phyloP scores from a whole-genome alignment of 2,797 vertebrate species.

The Karalla daura region DNA sequence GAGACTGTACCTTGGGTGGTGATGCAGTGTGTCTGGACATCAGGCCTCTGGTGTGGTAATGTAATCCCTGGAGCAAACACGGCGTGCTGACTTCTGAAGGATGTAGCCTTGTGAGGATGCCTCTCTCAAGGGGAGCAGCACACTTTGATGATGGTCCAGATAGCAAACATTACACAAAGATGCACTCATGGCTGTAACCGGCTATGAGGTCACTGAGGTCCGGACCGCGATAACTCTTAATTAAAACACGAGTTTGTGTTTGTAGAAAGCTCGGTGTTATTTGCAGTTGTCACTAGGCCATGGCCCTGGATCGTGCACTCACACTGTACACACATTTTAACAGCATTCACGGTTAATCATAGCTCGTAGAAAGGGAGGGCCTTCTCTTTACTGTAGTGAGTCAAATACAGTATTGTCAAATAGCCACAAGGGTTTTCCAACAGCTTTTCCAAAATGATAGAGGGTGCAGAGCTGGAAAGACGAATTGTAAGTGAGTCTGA shows the following conservation, averaged over 20 bases:
- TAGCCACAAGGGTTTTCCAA: slow-evolving; percentile 24
- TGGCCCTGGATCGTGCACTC: too few species aligned
- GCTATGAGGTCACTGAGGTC: too few species aligned
- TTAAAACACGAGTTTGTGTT: too few species aligned
- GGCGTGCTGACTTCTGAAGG: slow-evolving; percentile 57
- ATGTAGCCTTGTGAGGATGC: slow-evolving; percentile 23
- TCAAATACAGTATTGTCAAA: slow-evolving; percentile 11
- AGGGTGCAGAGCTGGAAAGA: too few species aligned
- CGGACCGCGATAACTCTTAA: too few species aligned
- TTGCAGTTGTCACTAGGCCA: too few species aligned
- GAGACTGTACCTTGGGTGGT: slow-evolving; percentile 59
- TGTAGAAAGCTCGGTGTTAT: too few species aligned
- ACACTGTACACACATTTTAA: background rate
- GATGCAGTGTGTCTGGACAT: slow-evolving; percentile 28
- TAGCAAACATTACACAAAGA: slow-evolving; percentile 25
- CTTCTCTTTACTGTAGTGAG: background rate
- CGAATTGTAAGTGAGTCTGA: too few species aligned
- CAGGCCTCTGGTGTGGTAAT: slow-evolving; percentile 67
- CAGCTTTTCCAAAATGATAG: background rate
- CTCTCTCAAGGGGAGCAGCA: slow-evolving; percentile 12
- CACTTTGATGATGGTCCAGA: slow-evolving; percentile 45
- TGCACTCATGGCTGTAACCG: slow-evolving; percentile 11
- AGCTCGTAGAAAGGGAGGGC: slow-evolving; percentile 1
- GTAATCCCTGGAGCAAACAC: slow-evolving; percentile 74
- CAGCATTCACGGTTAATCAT: slow-evolving; percentile 5